Evolutionary conservation across 2,888 invertebrate genomes (phyloP).

Genomic region (Stenchaetothrips biformis): DNA sequence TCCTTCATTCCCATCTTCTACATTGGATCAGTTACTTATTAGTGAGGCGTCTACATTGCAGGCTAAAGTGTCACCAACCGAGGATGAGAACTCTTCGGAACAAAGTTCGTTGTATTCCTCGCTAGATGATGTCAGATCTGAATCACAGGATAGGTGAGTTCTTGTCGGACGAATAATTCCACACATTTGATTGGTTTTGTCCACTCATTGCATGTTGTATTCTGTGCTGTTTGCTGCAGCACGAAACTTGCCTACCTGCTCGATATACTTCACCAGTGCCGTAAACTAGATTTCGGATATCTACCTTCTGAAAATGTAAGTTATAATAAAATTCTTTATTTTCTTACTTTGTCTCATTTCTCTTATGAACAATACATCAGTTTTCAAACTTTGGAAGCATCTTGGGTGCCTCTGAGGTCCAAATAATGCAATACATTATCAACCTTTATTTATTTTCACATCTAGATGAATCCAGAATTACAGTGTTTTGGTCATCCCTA

Average conservation of each 20-base stretch:
- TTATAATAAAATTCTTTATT: background rate
- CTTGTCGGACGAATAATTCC: background rate
- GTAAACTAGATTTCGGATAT: background rate
- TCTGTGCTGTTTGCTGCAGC: background rate
- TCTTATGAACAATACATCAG: background rate
- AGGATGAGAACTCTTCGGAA: background rate
- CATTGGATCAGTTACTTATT: background rate
- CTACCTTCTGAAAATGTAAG: background rate
- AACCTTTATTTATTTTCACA: background rate
- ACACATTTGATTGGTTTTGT: background rate
- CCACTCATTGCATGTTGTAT: background rate
- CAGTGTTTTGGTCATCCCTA: conserved; percentile 12
- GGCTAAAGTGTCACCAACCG: background rate
- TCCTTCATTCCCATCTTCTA: background rate
- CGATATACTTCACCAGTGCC: background rate
- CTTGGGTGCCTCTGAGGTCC: too few relatives aligned
- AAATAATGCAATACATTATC: background rate
- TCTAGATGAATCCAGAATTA: conserved; percentile 7
- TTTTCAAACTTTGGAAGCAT: background rate
- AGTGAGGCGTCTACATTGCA: background rate
- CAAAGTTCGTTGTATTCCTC: background rate
- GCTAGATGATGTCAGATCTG: background rate
- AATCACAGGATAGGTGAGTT: background rate
- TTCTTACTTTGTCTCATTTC: background rate
- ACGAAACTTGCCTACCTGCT: background rate